Base-by-base conservation (phyloP, 2,888 invertebrate species). In the Ptycholaimellus sp. region DNA sequence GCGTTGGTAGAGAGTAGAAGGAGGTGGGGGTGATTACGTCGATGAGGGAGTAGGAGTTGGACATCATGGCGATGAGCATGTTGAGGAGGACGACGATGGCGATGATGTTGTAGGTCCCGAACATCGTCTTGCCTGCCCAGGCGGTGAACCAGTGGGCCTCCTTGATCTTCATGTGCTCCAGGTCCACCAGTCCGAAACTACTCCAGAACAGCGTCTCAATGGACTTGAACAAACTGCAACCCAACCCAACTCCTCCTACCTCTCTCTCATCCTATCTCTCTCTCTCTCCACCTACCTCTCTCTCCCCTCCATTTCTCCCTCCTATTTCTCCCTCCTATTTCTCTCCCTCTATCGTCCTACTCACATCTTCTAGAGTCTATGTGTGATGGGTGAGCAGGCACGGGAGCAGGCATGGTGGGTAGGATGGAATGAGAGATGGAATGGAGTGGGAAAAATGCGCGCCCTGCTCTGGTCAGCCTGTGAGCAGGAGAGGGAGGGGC, bases 31-130 rank as follows among this genome's bases (percentile, higher is more conserved):
- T 44, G 68, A 76, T 72, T 62, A 90, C 90, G 56, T 82, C 87
- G 54, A 90, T 90, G 37, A 81, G 70, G 60, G 90, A 87, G 65
- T 90, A 93, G 41, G 87, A 87, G 66, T 87, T 87, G 68, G 85
- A 85, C 85, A 93, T 90, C 90, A 90, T 93, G 48, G 90, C 93
- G 54, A 93, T 90, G 47, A 93, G 72, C 48, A 93, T 71, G 66
- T 93, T 93, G 45, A 93, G 70, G 38, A 93, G 71, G 28, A 93
- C 90, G 47, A 90, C 82, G 52, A 90, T 81, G 63, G 85, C 85
- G 60, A 90, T 90, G 49, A 82, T 82, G 40, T 82, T 83, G 63
- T 87, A 93, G 4, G 78, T 77, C 47, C 90, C 90, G 62, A 90
- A 93, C 87, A 93, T 90, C 35, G 87, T 70, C 74, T 90, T 81